phyloP scores from a whole-genome alignment of 1,140 invertebrate species.

The Apis laboriosa region DNA sequence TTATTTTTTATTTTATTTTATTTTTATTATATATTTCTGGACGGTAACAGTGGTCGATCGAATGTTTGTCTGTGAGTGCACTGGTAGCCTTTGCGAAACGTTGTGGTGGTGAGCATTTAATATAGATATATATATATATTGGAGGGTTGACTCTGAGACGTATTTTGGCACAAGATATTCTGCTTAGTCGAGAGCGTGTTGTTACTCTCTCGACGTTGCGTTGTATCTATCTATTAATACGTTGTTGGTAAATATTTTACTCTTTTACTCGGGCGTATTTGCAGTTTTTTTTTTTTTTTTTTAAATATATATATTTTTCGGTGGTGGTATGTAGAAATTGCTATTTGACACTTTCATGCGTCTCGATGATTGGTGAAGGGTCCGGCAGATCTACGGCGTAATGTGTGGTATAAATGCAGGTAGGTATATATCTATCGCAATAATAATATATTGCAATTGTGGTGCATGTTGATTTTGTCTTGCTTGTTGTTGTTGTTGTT shows the following conservation, averaged over 20 bases:
- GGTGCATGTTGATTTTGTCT: slow-evolving; percentile 34
- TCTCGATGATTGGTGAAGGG: slow-evolving; percentile 72
- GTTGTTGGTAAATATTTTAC: slow-evolving; percentile 1
- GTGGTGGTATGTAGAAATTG: slow-evolving; percentile 56
- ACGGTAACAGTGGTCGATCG: slow-evolving; percentile 77
- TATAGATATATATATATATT: slow-evolving; percentile 42
- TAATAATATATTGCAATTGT: slow-evolving; percentile 50
- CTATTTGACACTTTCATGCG: slow-evolving; percentile 53
- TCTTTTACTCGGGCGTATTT: slow-evolving; percentile 37
- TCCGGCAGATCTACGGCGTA: slow-evolving; percentile 77
- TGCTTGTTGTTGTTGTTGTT: slow-evolving; percentile 46
- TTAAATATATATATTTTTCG: not conserved
- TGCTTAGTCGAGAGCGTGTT: slow-evolving; percentile 41
- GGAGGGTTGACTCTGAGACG: slow-evolving; percentile 40
- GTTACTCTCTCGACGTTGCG: slow-evolving; percentile 30
- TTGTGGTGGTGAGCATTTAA: slow-evolving; percentile 71
- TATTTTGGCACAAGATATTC: slow-evolving; percentile 31
- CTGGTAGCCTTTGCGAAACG: slow-evolving; percentile 77
- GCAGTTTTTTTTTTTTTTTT: slow-evolving; percentile 29
- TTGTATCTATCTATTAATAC: slow-evolving; percentile 36
- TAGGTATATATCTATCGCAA: slow-evolving; percentile 16
- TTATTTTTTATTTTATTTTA: slow-evolving; percentile 44
- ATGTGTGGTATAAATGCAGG: slow-evolving; percentile 71
- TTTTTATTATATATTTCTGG: slow-evolving; percentile 51
- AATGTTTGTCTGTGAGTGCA: slow-evolving; percentile 82